phyloP scores from a whole-genome alignment of 2,888 invertebrate species.

The Anoncus sp. region DNA sequence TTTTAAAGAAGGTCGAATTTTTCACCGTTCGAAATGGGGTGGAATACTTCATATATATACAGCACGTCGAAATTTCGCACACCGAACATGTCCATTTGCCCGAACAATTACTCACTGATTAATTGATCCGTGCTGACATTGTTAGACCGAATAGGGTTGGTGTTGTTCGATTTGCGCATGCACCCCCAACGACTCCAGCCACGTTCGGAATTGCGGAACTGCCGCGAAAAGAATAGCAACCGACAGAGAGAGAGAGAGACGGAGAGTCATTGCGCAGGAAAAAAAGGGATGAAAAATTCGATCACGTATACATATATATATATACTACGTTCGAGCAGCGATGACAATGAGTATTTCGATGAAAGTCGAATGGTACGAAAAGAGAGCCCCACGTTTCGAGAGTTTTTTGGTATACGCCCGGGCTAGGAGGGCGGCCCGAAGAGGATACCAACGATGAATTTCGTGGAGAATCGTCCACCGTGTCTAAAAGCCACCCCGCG shows the following conservation, averaged over 20 bases:
- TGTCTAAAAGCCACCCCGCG: slow-evolving; percentile 73
- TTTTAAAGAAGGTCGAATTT: no score
- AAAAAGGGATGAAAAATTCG: slow-evolving; percentile 53
- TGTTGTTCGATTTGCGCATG: slow-evolving; percentile 11
- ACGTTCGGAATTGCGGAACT: slow-evolving; percentile 24
- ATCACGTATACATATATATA: no score
- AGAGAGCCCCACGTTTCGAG: slow-evolving; percentile 14
- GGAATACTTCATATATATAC: background rate
- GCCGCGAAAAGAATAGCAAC: slow-evolving; percentile 25
- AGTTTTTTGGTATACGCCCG: slow-evolving; percentile 12
- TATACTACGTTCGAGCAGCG: slow-evolving; percentile 37
- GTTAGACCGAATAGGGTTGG: slow-evolving; percentile 42
- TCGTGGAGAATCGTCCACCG: slow-evolving; percentile 76
- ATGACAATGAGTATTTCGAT: slow-evolving; percentile 57
- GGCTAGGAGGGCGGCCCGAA: background rate
- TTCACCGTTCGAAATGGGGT: no score
- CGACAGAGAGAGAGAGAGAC: no score
- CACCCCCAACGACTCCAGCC: slow-evolving; percentile 1
- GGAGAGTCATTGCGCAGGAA: slow-evolving; percentile 22
- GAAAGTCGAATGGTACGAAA: slow-evolving; percentile 37
- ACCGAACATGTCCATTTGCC: slow-evolving; percentile 30
- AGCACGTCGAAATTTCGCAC: slow-evolving; percentile 6
- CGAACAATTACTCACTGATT: slow-evolving; percentile 53
- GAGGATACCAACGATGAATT: slow-evolving; percentile 42
- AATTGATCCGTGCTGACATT: slow-evolving; percentile 55